phyloP scores from a whole-genome alignment of 1,140 invertebrate genomes.

The Drosophila kepulauana region DNA sequence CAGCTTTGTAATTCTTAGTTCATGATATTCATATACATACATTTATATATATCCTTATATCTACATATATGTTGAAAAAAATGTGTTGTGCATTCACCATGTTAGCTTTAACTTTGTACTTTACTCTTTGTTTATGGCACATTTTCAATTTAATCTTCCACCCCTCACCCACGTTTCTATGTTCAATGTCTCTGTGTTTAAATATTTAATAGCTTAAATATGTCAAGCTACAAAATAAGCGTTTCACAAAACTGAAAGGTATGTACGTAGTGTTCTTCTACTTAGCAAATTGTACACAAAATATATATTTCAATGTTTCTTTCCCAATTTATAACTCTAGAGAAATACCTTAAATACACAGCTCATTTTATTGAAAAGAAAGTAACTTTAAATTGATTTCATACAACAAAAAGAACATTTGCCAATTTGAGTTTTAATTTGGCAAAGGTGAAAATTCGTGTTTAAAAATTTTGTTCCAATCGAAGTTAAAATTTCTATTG shows the following conservation, averaged over 20 bases:
- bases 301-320: slow-evolving; percentile 7
- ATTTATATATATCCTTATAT: slow-evolving; percentile 8
- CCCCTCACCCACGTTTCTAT: slow-evolving; percentile 28
- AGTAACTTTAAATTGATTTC: too few relatives aligned
- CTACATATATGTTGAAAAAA: slow-evolving; percentile 9
- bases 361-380: too few relatives aligned
- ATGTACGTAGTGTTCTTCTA: slow-evolving; percentile 3
- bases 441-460: too few relatives aligned
- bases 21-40: slow-evolving; percentile 12
- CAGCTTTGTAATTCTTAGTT: slow-evolving; percentile 42
- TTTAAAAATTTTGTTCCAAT: too few relatives aligned
- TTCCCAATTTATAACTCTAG: not conserved
- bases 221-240: not conserved
- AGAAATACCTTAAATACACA: too few relatives aligned
- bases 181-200: slow-evolving; percentile 50
- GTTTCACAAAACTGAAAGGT: slow-evolving; percentile 3
- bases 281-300: not conserved
- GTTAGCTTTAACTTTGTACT: slow-evolving; percentile 15
- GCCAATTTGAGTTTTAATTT: too few relatives aligned
- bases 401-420: too few relatives aligned
- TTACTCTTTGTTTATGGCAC: slow-evolving; percentile 58
- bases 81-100: slow-evolving; percentile 26
- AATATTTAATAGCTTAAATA: slow-evolving; percentile 32
- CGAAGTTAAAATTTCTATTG: too few relatives aligned
- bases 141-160: slow-evolving; percentile 24